A percentile compares a stretch with the other conserved stretches of the same genome.
These are phyloP conservation scores for Diploptera punctata DNA, from an alignment of 2,888 invertebrate genomes.

Conservation along the genomic window DNA sequence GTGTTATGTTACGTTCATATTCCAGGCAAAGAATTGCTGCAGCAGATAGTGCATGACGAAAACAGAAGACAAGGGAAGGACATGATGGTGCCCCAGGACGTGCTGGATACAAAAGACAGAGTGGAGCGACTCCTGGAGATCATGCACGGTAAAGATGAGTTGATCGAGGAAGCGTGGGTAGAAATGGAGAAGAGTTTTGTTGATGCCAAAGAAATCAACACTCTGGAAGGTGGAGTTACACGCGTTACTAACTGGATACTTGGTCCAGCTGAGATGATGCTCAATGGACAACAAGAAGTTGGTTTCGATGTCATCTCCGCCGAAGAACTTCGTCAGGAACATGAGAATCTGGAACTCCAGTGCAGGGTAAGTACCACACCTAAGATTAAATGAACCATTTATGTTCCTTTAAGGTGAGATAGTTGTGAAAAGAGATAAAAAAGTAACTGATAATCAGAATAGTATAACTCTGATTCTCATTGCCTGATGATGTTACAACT, in stretches of 20 bases:
- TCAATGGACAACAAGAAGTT: constrained; percentile 73
- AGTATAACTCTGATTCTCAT: too few species aligned
- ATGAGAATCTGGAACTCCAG: constrained; percentile 76
- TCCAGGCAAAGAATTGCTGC: constrained; percentile 56
- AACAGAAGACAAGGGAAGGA: constrained; percentile 22
- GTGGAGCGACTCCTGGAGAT: constrained; percentile 63
- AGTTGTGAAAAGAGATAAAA: too few species aligned
- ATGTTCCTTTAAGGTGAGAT: too few species aligned
- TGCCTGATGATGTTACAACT: too few species aligned
- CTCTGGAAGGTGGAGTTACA: constrained; percentile 27
- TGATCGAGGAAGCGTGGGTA: constrained; percentile 66
- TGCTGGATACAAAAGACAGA: constrained; percentile 64
- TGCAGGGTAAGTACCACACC: constrained; percentile 67
- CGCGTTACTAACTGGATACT: constrained; percentile 80
- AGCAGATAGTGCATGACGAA: constrained; percentile 51
- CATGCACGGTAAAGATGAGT: constrained; percentile 53
- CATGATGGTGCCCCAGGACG: constrained; percentile 62
- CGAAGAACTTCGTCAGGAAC: constrained; percentile 73
- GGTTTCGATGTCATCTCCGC: constrained; percentile 76
- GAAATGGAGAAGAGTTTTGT: constrained; percentile 65
- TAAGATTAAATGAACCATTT: too few species aligned
- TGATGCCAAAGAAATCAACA: constrained; percentile 57
- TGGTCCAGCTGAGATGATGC: constrained; percentile 75
- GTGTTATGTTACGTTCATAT: too few species aligned
- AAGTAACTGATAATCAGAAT: too few species aligned